phyloP scores from a whole-genome alignment of 92 coral and sea anemone species.

The Porites lobata region DNA sequence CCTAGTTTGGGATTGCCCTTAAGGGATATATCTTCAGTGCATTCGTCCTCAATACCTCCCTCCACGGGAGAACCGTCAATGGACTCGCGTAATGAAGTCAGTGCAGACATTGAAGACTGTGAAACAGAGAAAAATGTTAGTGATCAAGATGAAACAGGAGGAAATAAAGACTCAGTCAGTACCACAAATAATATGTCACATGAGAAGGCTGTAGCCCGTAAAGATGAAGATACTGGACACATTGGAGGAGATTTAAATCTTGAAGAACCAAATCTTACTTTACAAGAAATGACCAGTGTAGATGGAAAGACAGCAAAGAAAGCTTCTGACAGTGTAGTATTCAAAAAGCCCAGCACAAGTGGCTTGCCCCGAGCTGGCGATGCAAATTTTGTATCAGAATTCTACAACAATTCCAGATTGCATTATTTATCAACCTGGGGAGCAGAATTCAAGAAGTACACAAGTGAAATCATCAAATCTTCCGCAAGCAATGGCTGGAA shows the following conservation, averaged over 20 bases:
- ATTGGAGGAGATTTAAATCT: not conserved
- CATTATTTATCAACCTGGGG: slow-evolving; percentile 98
- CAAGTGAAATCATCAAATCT: slow-evolving; percentile 78
- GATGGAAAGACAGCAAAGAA: slow-evolving; percentile 18
- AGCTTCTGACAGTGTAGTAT: not conserved
- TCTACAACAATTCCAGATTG: slow-evolving; percentile 92
- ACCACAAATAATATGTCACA: not conserved
- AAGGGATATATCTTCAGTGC: not conserved
- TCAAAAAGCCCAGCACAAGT: slow-evolving; percentile 7
- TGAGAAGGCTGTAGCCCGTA: not conserved
- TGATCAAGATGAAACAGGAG: not conserved
- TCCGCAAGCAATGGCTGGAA: slow-evolving; percentile 51
- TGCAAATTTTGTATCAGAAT: slow-evolving; percentile 90
- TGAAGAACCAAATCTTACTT: not conserved
- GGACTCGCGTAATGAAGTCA: not conserved
- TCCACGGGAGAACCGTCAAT: not conserved
- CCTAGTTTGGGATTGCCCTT: not conserved
- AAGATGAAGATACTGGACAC: not conserved
- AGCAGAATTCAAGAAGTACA: slow-evolving; percentile 92
- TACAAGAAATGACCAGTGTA: not conserved
- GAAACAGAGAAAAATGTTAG: not conserved
- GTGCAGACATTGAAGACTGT: not conserved
- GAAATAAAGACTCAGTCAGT: no score
- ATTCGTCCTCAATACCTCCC: slow-evolving; percentile 5
- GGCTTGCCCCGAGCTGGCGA: slow-evolving; percentile 87